phyloP scores from a whole-genome alignment of 2,797 vertebrate species.

The Catostomus latipinnis region DNA sequence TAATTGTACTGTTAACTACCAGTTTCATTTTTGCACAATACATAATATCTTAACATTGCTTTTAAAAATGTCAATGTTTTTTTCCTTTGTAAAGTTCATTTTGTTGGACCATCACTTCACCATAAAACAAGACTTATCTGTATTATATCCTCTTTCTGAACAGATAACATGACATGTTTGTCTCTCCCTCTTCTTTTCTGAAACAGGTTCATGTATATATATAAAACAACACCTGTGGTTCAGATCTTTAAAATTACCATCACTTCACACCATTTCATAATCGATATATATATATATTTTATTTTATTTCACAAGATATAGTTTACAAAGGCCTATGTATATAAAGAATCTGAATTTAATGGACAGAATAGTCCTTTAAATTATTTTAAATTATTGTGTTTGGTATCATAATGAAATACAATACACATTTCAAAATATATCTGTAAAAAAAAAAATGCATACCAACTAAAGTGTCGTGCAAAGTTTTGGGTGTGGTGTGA shows the following conservation, averaged over 20 bases:
- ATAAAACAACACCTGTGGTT: neutral
- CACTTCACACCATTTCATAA: neutral
- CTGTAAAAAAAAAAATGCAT: neutral
- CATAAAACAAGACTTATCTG: constrained; percentile 6
- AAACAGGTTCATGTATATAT: neutral
- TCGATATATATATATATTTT: neutral
- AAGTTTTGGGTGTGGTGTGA: neutral
- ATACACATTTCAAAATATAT: neutral
- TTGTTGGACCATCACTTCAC: constrained; percentile 4
- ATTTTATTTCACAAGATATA: neutral
- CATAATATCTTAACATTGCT: neutral
- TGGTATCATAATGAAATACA: neutral
- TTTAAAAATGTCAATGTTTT: too few relatives aligned
- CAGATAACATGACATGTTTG: neutral
- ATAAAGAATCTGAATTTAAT: too few relatives aligned
- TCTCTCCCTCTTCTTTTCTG: neutral
- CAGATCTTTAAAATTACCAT: neutral
- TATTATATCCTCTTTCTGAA: constrained; percentile 49
- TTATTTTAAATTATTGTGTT: neutral
- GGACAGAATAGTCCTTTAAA: neutral
- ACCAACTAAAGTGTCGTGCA: neutral
- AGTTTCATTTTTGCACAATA: neutral
- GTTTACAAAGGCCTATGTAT: neutral
- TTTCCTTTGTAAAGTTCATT: neutral
- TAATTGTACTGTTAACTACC: neutral